Evolutionary conservation across 2,888 invertebrate species (phyloP), one percentile per base, ranked within the genome.

Genomic region (Acleris sparsana): DNA sequence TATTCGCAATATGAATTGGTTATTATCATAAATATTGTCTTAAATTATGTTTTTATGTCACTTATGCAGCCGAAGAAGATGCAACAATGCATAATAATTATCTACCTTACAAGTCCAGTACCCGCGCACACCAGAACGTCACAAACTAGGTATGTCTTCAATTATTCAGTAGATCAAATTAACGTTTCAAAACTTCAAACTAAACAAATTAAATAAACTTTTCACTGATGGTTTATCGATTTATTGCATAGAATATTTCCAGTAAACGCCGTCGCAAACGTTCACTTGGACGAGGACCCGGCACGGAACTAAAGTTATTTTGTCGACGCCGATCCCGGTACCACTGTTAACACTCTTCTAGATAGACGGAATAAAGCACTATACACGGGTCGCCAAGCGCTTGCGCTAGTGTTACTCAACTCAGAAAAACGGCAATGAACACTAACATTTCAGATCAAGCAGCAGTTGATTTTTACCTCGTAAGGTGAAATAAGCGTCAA

Each of bases 281-380:
- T 88, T 84, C 84, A 77, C 81, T 77, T 76, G 81, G 73, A 73
- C 75, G 77, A 77, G 79, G 83, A 82, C 79, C 78, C 86, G 75
- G 80, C 78, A 77, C 82, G 83, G 82, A 84, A 90, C 89, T 88
- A 84, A 88, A 87, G 84, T 84, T 85, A 86, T 85, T 87, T 84
- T 74, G 83, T 81, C 81, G 85, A 77, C 84, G 73, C 73, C 75
- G 80, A 77, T 76, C 74, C 76, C 74, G 71, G 57, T 71, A 72
- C 76, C 68, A 72, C 67, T 68, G 69, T 69, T 67, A 71, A 62
- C 69, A 65, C 68, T 72, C 71, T 71, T 70, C 67, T 63, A 70
- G 79, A 75, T 72, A 68, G 56, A 74, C 76, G 75, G 73, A 76
- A 72, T 69, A 70, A 70, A 63, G 70, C 72, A 61, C 20, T 46